Evolutionary conservation across 2,888 invertebrate species (phyloP), one percentile per base, ranked within the genome.

Genomic region (Dynastes grantii): DNA sequence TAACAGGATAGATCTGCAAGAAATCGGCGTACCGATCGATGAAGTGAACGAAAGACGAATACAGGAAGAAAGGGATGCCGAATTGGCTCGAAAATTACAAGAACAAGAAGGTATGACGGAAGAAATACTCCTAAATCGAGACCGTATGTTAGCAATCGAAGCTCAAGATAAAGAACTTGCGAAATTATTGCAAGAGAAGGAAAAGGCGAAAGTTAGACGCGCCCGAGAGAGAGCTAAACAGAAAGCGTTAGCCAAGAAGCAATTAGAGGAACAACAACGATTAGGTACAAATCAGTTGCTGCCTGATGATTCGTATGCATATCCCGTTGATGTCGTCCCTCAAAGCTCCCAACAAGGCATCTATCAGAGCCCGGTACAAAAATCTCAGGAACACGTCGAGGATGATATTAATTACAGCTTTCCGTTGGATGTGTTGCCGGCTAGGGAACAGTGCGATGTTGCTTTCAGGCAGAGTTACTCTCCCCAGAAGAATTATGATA

Each of bases 91-190:
- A 80, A 91, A 93, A 80, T 88, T 96, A 45, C 96, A 96, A 89
- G 93, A 94, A 84, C 93, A 95, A 87, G 95, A 95, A 87, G 91
- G 92, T 80, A 91, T 92, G 90, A 85, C 90, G 49, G 91, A 91
- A 71, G 89, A 92, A 78, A 90, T 92, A 16, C 88, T 90, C 80
- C 88, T 92, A 79, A 85, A 87, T 84, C 86, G 89, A 37, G 94
- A 94, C 88, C 90, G 93, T 81, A 90, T 93, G 84, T 86, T 95
- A 81, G 95, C 95, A 1, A 94, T 95, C 83, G 95, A 95, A 88
- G 94, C 94, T 0, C 95, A 95, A 87, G 95, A 95, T 85, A 93
- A 94, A 80, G 95, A 95, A 87, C 87, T 95, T 71, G 95, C 95
- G 1, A 92, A 93, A 86, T 91, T 95, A 89, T 87, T 95, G 65